These are phyloP conservation scores for Argopecten irradians DNA, from an alignment of 1,140 invertebrate species.

Conservation along the genomic window DNA sequence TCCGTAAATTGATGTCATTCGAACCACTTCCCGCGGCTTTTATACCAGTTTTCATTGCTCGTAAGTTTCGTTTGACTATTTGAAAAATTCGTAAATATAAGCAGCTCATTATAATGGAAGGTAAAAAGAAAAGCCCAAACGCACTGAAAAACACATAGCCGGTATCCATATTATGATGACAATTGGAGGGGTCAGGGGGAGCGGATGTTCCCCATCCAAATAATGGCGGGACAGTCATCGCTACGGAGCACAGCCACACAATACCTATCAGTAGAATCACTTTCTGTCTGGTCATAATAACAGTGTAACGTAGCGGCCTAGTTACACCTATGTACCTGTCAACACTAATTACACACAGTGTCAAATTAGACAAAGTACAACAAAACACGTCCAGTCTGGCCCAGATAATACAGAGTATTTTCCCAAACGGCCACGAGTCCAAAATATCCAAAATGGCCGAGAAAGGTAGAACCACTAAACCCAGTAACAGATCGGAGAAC, in stretches of 20 bases:
- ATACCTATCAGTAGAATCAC: neutral
- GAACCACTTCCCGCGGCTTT: neutral
- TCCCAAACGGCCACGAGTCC: neutral
- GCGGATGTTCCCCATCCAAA: neutral
- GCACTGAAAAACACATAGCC: neutral
- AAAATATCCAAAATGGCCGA: neutral
- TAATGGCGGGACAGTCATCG: neutral
- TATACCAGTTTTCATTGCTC: neutral
- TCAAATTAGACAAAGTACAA: neutral
- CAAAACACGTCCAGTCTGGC: neutral
- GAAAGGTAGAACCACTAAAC: neutral
- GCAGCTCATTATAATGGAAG: neutral
- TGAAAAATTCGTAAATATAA: slow-evolving; percentile 11
- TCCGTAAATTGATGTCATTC: neutral
- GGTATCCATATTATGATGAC: neutral
- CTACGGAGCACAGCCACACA: neutral
- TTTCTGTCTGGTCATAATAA: neutral
- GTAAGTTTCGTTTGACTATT: neutral
- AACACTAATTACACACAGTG: neutral
- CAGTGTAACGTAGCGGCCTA: neutral
- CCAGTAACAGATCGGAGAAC: neutral
- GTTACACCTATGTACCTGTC: neutral
- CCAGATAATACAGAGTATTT: neutral
- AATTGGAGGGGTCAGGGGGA: neutral
- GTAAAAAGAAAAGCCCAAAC: neutral